Evolutionary conservation across 2,113 vertebrate species (phyloP).

Genomic region (Bombycilla garrulus): DNA sequence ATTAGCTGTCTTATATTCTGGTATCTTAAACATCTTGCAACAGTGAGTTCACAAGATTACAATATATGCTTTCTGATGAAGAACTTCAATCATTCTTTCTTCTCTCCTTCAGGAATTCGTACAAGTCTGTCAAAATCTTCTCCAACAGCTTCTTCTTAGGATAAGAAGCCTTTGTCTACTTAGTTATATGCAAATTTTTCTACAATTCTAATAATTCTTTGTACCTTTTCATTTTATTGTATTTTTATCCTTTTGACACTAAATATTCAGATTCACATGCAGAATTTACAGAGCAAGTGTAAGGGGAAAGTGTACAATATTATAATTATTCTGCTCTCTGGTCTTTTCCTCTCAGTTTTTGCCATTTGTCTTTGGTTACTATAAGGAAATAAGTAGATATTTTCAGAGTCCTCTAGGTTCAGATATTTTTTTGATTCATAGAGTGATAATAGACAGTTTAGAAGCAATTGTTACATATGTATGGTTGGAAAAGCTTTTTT

Average conservation of each 20-base stretch:
- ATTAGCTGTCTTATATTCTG: background rate
- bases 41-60: background rate
- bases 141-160: background rate
- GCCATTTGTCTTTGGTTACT: background rate
- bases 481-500: background rate
- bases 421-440: background rate
- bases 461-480: background rate
- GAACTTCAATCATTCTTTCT: background rate
- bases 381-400: background rate
- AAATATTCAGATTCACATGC: background rate
- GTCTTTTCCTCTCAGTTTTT: background rate
- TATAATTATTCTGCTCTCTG: background rate
- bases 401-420: background rate
- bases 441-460: background rate
- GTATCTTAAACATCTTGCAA: background rate
- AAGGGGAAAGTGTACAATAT: background rate
- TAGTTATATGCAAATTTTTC: background rate
- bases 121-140: background rate
- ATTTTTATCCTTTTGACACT: background rate
- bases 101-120: background rate
- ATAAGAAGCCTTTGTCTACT: background rate
- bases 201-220: background rate
- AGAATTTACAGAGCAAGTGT: background rate
- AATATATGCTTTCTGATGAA: background rate
- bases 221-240: background rate